These are phyloP conservation scores for Toxotes chatareus DNA, from an alignment of 2,113 vertebrate genomes.

Conservation along the genomic window DNA sequence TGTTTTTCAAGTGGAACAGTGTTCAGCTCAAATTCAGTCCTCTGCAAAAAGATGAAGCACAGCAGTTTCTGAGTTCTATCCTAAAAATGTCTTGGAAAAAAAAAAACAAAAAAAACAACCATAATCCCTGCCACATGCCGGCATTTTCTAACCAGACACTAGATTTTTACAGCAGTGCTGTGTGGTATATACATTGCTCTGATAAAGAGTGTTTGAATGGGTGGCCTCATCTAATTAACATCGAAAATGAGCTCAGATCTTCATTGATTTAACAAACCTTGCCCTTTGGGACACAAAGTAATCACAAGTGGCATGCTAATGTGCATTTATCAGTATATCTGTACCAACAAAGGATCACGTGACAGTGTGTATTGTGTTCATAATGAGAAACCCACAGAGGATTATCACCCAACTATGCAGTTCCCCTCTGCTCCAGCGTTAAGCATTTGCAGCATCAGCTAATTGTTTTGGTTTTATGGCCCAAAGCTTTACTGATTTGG, in stretches of 20 bases:
- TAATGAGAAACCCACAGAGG: too few species aligned
- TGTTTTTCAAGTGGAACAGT: slow-evolving; percentile 10
- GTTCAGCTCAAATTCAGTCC: neutral
- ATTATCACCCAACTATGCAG: neutral
- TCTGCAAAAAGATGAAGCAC: too few species aligned
- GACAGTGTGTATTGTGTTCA: too few species aligned
- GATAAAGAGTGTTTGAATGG: neutral
- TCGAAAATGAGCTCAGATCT: neutral
- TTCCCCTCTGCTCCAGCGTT: neutral
- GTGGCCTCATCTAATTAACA: neutral
- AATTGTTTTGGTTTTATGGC: neutral
- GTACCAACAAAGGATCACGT: too few species aligned
- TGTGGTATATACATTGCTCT: neutral
- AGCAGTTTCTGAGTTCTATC: neutral
- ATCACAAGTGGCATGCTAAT: neutral
- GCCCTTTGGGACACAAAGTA: neutral
- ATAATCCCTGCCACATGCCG: neutral
- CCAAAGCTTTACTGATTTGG: neutral
- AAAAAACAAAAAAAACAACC: neutral
- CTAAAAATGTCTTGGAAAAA: neutral
- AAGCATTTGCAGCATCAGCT: neutral
- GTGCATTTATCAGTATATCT: neutral
- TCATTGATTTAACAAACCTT: neutral
- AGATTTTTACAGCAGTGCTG: neutral
- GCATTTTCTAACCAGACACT: neutral